Conservation (phyloP, 2,797 vertebrate species). For the Poeciliopsis infans region DNA sequence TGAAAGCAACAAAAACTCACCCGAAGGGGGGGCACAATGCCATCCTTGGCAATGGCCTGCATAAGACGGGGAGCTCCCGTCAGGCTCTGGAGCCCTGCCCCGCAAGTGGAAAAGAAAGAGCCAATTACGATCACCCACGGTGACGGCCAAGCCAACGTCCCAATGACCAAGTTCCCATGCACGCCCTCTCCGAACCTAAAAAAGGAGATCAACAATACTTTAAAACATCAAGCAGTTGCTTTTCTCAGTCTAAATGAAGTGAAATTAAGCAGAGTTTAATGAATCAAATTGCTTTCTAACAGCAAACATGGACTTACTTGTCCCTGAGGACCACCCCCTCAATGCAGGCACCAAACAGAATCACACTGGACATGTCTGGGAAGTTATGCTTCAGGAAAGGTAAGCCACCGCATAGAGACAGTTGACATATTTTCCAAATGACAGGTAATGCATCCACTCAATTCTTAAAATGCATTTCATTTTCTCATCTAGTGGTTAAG, state of each 20-base stretch:
- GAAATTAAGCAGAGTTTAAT: background rate
- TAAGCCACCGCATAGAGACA: slow-evolving; percentile 2
- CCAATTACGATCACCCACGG: slow-evolving; percentile 98
- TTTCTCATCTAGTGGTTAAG: slow-evolving; percentile 34
- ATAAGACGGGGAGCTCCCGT: slow-evolving; percentile 95
- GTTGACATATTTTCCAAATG: background rate
- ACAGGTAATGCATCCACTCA: background rate
- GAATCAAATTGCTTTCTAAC: background rate
- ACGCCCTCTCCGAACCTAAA: slow-evolving; percentile 94
- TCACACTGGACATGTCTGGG: slow-evolving; percentile 88
- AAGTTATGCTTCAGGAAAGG: slow-evolving; percentile 65
- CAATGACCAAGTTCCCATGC: slow-evolving; percentile 94
- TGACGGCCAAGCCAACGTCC: slow-evolving; percentile 93
- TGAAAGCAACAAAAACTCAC: slow-evolving; percentile 73
- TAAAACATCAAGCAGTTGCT: background rate
- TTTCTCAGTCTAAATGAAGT: background rate
- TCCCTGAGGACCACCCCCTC: slow-evolving; percentile 93
- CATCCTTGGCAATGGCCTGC: slow-evolving; percentile 94
- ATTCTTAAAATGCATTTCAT: slow-evolving; percentile 31
- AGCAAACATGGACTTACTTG: slow-evolving; percentile 84
- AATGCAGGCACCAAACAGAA: slow-evolving; percentile 95
- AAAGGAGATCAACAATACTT: background rate
- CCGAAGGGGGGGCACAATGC: slow-evolving; percentile 93
- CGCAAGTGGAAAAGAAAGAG: slow-evolving; percentile 96
- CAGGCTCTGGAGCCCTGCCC: slow-evolving; percentile 96